phyloP scores from a whole-genome alignment of 2,888 invertebrate species.

The Sipunculus nudus region DNA sequence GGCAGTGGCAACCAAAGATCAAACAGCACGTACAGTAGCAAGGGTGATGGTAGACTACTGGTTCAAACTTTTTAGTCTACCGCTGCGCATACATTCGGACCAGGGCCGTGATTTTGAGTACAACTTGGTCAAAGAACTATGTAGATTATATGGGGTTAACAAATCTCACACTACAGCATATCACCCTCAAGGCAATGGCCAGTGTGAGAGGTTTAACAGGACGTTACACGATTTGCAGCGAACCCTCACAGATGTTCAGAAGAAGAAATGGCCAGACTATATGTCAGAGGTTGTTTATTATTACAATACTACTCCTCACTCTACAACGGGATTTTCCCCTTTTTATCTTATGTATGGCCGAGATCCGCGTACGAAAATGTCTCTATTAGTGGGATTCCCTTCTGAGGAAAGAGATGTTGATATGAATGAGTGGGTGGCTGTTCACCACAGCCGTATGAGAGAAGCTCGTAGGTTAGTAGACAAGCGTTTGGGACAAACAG shows the following conservation, averaged over 20 bases:
- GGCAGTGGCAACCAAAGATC: slow-evolving; percentile 27
- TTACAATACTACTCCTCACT: slow-evolving; percentile 10
- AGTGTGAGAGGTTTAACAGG: slow-evolving; percentile 42
- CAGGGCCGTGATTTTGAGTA: slow-evolving; percentile 9
- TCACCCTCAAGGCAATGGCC: slow-evolving; percentile 29
- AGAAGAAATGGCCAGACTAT: slow-evolving; percentile 32
- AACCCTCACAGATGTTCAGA: slow-evolving; percentile 24
- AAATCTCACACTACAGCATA: slow-evolving; percentile 17
- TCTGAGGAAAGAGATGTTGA: too few species aligned
- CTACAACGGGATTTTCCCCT: slow-evolving; percentile 5
- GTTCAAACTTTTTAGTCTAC: slow-evolving; percentile 30
- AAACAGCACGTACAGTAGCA: slow-evolving; percentile 29
- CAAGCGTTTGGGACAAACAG: too few species aligned
- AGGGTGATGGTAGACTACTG: slow-evolving; percentile 26
- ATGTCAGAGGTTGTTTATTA: slow-evolving; percentile 31
- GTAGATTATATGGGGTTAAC: background rate
- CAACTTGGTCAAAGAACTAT: slow-evolving; percentile 1
- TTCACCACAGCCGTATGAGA: too few species aligned
- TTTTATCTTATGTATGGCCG: slow-evolving; percentile 10
- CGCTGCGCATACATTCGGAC: slow-evolving; percentile 1
- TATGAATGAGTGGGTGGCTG: too few species aligned
- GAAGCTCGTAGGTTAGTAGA: too few species aligned
- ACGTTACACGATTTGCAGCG: slow-evolving; percentile 34
- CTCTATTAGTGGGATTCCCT: too few species aligned
- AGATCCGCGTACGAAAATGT: background rate